Evolutionary conservation across 2,888 invertebrate genomes (phyloP).

Genomic region (Drosophila differens): DNA sequence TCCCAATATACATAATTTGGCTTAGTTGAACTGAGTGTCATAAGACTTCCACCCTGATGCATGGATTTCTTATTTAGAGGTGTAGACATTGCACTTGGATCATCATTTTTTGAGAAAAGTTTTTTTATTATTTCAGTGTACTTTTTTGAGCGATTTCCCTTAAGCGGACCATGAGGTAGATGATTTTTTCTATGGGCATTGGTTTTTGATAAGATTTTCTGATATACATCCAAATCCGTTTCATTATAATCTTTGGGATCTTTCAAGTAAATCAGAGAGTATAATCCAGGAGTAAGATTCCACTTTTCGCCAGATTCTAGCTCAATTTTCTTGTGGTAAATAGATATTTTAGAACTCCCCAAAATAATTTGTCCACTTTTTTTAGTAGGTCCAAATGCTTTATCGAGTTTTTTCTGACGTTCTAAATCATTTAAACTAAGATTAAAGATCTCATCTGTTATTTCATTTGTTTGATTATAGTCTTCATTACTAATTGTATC

Average conservation of each 20-base stretch:
- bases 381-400: neutral
- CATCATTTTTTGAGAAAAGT: no score
- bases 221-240: neutral
- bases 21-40: neutral
- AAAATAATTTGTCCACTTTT: neutral
- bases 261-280: neutral
- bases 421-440: neutral
- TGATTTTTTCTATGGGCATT: neutral
- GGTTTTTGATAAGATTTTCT: neutral
- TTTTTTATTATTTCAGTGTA: no score
- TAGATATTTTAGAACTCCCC: no score
- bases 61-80: neutral
- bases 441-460: neutral
- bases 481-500: neutral
- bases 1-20: conserved; percentile 63
- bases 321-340: no score
- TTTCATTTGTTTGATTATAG: neutral
- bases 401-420: neutral
- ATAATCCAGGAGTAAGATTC: no score
- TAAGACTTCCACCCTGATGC: neutral
- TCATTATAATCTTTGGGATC: neutral
- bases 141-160: neutral
- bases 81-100: neutral
- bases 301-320: no score
- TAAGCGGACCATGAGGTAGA: neutral